A percentile compares a stretch with the other conserved stretches of the same genome.
phyloP scores from a whole-genome alignment of 92 coral and sea anemone species.

The Siderastrea radians region DNA sequence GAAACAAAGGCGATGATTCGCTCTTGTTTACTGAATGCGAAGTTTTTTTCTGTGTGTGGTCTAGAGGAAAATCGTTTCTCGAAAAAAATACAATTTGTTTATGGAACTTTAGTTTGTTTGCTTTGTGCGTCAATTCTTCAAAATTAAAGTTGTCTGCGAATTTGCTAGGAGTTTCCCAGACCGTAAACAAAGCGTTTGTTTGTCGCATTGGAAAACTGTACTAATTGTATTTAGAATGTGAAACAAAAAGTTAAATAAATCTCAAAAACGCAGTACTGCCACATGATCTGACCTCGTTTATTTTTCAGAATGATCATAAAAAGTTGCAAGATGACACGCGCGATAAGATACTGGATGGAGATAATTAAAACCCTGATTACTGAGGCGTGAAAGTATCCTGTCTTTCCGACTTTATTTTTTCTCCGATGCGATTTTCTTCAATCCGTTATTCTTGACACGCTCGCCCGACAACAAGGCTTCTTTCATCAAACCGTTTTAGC shows the following conservation, averaged over 20 bases:
- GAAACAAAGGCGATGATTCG: constrained; percentile 1
- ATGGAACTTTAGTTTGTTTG: neutral
- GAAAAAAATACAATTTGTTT: constrained; percentile 1
- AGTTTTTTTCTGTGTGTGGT: constrained; percentile 37
- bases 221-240: neutral
- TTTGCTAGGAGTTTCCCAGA: neutral
- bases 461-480: constrained; percentile 6
- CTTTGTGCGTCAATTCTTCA: neutral
- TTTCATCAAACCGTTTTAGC: constrained; percentile 8
- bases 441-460: neutral
- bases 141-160: neutral
- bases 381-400: neutral
- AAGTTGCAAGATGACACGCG: constrained; percentile 27
- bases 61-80: neutral
- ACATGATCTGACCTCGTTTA: neutral
- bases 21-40: constrained; percentile 10
- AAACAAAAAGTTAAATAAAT: neutral
- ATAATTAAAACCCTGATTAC: neutral
- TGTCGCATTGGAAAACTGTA: neutral
- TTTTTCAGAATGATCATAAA: neutral
- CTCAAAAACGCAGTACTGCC: neutral
- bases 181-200: neutral
- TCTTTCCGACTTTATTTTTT: constrained; percentile 3
- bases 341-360: constrained; percentile 21
- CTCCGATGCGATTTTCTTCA: neutral